Percentiles rank a stretch among this genome's conserved stretches.
Conservation (phyloP, 1,140 invertebrate genomes). For the Sarcophaga bullata region DNA sequence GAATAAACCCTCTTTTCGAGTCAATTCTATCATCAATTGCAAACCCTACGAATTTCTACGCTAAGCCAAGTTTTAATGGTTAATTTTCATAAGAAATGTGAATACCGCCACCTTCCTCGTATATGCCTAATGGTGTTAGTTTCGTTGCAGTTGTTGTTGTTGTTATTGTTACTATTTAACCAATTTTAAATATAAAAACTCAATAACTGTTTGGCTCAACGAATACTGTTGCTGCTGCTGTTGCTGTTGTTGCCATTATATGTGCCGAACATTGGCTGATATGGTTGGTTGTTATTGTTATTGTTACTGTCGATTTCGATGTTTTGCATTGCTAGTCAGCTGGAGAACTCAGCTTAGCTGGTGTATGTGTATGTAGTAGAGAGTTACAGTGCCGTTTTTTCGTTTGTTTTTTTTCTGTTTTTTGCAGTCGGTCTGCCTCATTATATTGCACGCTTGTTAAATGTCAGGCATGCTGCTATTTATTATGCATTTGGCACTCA, state of each 20-base stretch:
- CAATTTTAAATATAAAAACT: constrained; percentile 30
- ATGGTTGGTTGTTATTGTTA: too few species aligned
- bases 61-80: too few species aligned
- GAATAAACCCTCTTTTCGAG: too few species aligned
- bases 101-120: not conserved
- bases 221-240: not conserved
- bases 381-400: not conserved
- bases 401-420: not conserved
- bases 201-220: constrained; percentile 33
- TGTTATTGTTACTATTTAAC: constrained; percentile 14
- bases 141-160: too few species aligned
- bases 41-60: too few species aligned
- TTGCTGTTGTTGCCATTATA: too few species aligned
- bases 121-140: constrained; percentile 29
- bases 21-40: too few species aligned
- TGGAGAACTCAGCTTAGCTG: not conserved
- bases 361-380: not conserved
- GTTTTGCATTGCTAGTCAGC: constrained; percentile 4
- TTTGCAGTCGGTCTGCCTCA: constrained; percentile 32
- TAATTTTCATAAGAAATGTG: too few species aligned
- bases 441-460: constrained; percentile 41
- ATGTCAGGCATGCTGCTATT: constrained; percentile 40
- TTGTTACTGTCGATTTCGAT: constrained; percentile 16
- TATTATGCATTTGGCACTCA: constrained; percentile 41
- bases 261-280: too few species aligned